Base-by-base conservation (phyloP, 2,797 vertebrate species). In the Scleropages formosus region DNA sequence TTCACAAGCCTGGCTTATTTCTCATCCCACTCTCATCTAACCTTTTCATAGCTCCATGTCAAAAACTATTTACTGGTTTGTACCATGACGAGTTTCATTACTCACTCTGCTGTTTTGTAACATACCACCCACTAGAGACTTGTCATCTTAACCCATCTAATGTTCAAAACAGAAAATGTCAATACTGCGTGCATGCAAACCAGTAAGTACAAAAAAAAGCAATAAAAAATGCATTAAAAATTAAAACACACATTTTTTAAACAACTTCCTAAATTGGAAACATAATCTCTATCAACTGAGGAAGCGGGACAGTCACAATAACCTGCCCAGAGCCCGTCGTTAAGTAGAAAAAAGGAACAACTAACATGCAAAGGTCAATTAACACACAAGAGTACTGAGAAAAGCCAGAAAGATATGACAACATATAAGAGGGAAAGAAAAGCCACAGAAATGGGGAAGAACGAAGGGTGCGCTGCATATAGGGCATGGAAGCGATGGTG, bases 341-440 rank as follows among this genome's bases (percentile, higher is more conserved):
- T 39, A 31, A 39, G 31, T 2, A 39, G 31, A 31, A 26, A 26
- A 65, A 65, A 16, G n/a, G 27, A 18, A 46, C 13, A 56, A n/a
- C 24, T 20, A 12, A 27, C 10, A 70, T 44, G 53, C 72, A n/a
- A 27, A 3, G 10, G 18, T 13, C 53, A 58, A 4, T 4, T 12
- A 13, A 58, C 44, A 59, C 20, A 22, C 66, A 44, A 44, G 22
- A 31, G 24, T 76, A 73, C 80, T 69, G 46, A 77, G 75, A 83
- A 81, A 68, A 26, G 4, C 12, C 2, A 68, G 66, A 76, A 70
- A 80, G 67, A 58, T 62, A 83, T 82, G 75, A 1, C 11, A 1
- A 80, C n/a, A n/a, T 76, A 86, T 83, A 80, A 69, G 49, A 78
- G 82, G 82, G 77, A 72, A 75, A 73, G 31, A 44, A 66, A 70